A percentile compares a stretch with the other conserved stretches of the same genome.
These are phyloP conservation scores for Scophthalmus maximus DNA, from an alignment of 2,113 vertebrate species.

Conservation along the genomic window DNA sequence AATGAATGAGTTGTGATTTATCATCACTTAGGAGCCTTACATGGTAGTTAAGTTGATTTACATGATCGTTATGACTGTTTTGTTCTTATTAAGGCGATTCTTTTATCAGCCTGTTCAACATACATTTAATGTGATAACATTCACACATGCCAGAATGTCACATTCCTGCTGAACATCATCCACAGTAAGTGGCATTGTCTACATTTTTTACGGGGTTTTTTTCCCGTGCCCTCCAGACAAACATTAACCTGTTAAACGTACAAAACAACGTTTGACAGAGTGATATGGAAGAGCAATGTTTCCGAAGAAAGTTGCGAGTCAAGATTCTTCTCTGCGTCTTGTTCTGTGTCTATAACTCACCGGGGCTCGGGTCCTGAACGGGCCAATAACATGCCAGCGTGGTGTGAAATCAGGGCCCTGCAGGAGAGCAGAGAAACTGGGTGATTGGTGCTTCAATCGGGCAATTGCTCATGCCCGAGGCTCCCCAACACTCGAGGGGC, in stretches of 20 bases:
- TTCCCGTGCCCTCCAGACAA: conserved; percentile 22
- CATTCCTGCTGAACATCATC: conserved; percentile 2
- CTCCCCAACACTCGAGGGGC: conserved; percentile 44
- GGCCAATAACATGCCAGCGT: conserved; percentile 41
- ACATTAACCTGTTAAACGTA: conserved; percentile 35
- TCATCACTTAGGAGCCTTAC: not conserved
- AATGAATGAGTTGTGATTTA: not conserved
- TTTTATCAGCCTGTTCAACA: conserved; percentile 23
- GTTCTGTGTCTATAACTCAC: conserved; percentile 32
- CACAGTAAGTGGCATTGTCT: conserved; percentile 14
- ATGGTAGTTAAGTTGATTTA: too few relatives aligned
- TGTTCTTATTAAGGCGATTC: conserved; percentile 23
- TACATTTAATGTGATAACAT: conserved; percentile 5
- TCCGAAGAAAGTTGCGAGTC: conserved; percentile 30
- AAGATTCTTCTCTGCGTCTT: conserved; percentile 16
- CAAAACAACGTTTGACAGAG: conserved; percentile 18
- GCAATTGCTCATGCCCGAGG: conserved; percentile 36
- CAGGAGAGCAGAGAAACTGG: conserved; percentile 36
- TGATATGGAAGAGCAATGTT: conserved; percentile 26
- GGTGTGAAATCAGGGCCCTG: conserved; percentile 47
- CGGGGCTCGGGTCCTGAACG: conserved; percentile 26
- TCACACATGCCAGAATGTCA: not conserved
- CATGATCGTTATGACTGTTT: conserved; percentile 1
- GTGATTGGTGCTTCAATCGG: conserved; percentile 48
- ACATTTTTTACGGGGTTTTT: conserved; percentile 16